phyloP scores from a whole-genome alignment of 2,797 vertebrate species.

The Rhynchotus rufescens region DNA sequence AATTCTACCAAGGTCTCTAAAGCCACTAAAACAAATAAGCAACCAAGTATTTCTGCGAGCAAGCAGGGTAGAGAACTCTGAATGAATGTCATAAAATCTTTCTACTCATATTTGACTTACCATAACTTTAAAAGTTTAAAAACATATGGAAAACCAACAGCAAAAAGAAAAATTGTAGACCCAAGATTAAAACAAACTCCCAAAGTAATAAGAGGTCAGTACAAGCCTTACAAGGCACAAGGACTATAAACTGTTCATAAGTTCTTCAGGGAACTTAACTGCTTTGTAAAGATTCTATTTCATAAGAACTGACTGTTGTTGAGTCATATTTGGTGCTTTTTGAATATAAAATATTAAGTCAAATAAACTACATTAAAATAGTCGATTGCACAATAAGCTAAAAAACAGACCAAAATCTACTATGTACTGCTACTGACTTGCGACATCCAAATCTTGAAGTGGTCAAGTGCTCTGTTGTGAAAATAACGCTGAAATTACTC shows the following conservation, averaged over 20 bases:
- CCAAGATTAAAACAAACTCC: neutral
- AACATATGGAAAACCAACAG: neutral
- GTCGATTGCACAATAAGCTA: neutral
- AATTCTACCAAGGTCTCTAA: neutral
- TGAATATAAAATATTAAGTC: neutral
- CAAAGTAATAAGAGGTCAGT: neutral
- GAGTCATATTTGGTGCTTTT: neutral
- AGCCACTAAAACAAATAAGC: neutral
- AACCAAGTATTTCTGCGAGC: neutral
- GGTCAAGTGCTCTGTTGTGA: neutral
- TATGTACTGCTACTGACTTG: neutral
- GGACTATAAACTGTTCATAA: neutral
- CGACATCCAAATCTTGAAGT: neutral
- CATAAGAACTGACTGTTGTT: neutral
- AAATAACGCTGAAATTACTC: neutral
- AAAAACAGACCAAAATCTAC: neutral
- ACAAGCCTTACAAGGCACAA: neutral
- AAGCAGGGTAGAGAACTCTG: neutral
- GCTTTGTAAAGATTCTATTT: accelerated
- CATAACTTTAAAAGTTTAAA: neutral
- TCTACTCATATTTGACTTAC: neutral
- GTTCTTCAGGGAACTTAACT: accelerated
- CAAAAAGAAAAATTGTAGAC: neutral
- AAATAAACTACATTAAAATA: neutral
- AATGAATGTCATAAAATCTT: neutral